Conservation (phyloP, 2,113 vertebrate genomes). For the Pygoscelis adeliae region DNA sequence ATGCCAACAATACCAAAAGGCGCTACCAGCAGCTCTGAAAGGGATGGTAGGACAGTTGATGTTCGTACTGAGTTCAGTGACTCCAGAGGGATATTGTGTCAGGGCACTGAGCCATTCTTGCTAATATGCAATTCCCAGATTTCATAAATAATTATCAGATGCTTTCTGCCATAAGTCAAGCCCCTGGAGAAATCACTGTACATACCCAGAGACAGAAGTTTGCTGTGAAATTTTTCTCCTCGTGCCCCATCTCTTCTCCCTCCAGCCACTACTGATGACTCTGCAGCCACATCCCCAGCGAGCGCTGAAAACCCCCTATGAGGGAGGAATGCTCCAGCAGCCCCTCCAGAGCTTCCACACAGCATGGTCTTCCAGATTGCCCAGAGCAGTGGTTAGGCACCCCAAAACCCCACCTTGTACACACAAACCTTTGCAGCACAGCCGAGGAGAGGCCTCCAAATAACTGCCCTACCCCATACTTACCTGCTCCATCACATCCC, state of each 20-base stretch:
- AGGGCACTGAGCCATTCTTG: neutral
- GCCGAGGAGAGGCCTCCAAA: neutral
- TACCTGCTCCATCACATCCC: fast-evolving
- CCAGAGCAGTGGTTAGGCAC: neutral
- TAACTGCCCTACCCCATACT: neutral
- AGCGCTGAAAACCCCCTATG: fast-evolving
- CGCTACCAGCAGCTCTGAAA: neutral
- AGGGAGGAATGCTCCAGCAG: neutral
- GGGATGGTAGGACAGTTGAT: neutral
- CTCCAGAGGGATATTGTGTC: neutral
- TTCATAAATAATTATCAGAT: neutral
- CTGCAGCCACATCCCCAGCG: neutral
- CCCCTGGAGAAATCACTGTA: neutral
- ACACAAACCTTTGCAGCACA: neutral
- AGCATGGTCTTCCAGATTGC: neutral
- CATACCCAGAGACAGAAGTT: neutral
- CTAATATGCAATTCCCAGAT: neutral
- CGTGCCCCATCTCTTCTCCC: neutral
- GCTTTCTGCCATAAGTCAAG: neutral
- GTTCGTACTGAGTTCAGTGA: neutral
- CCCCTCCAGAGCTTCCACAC: neutral
- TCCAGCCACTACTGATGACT: neutral
- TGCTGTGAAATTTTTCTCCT: neutral
- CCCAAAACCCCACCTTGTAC: neutral
- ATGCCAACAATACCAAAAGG: neutral